These are phyloP conservation scores for Noctilio leporinus DNA, from an alignment of 2,113 vertebrate genomes.

Conservation along the genomic window DNA sequence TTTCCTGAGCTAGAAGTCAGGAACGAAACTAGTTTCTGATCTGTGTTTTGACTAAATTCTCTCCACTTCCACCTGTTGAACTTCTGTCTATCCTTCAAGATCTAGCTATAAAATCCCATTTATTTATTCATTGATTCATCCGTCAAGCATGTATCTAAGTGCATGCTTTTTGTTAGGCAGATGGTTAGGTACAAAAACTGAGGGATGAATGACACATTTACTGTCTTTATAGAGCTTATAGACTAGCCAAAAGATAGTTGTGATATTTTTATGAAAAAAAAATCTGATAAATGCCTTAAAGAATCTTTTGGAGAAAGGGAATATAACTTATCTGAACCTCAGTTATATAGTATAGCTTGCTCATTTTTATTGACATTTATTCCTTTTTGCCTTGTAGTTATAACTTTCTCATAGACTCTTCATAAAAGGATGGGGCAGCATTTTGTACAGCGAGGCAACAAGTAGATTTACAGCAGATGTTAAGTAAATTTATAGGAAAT, in stretches of 20 bases:
- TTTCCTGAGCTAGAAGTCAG: neutral
- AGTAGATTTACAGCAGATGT: neutral
- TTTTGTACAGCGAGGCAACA: neutral
- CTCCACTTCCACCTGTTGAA: neutral
- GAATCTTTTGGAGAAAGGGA: neutral
- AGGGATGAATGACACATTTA: neutral
- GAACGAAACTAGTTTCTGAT: neutral
- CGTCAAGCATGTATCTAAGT: neutral
- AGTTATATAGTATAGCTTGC: neutral
- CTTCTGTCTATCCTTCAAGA: neutral
- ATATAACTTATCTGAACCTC: neutral
- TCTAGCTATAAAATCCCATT: neutral
- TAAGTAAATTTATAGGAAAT: conserved; percentile 11
- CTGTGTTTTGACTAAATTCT: neutral
- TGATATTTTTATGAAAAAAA: conserved; percentile 31
- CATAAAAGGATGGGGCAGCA: neutral
- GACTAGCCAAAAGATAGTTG: neutral
- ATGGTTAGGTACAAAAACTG: neutral
- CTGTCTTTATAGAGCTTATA: neutral
- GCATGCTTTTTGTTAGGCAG: neutral
- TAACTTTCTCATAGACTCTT: neutral
- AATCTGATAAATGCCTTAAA: conserved; percentile 7
- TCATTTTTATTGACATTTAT: neutral
- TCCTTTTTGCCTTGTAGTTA: neutral
- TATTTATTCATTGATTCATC: neutral